phyloP scores from a whole-genome alignment of 2,888 invertebrate species.

The Plebejus anna region DNA sequence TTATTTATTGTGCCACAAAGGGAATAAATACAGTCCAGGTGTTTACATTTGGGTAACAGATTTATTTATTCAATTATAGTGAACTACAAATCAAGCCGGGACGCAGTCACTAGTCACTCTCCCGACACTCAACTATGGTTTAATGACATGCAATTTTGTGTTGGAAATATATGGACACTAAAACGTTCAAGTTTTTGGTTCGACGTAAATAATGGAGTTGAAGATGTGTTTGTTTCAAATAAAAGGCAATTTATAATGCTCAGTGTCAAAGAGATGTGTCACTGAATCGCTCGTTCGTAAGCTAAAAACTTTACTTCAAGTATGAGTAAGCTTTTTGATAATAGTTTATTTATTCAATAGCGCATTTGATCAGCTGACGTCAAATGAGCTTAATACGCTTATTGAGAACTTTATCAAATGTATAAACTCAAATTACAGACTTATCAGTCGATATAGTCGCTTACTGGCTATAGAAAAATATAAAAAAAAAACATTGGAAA shows the following conservation, averaged over 20 bases:
- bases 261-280: neutral
- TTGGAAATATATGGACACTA: slow-evolving; percentile 31
- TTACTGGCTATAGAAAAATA: too few species aligned
- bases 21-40: slow-evolving; percentile 34
- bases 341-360: too few species aligned
- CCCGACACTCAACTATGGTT: slow-evolving; percentile 37
- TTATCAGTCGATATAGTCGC: too few species aligned
- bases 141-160: slow-evolving; percentile 40
- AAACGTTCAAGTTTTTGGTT: slow-evolving; percentile 17
- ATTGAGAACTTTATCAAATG: too few species aligned
- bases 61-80: slow-evolving; percentile 43
- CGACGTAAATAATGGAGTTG: neutral
- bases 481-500: too few species aligned
- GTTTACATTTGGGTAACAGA: slow-evolving; percentile 38
- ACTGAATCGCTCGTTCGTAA: neutral
- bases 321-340: too few species aligned
- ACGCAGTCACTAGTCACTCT: slow-evolving; percentile 9
- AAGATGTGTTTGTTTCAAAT: neutral
- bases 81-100: slow-evolving; percentile 42
- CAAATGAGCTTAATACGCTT: too few species aligned
- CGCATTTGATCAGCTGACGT: too few species aligned
- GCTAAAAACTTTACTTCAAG: too few species aligned
- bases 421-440: too few species aligned
- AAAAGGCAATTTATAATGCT: neutral
- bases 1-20: slow-evolving; percentile 11